phyloP scores from a whole-genome alignment of 2,888 invertebrate genomes.

The Eupeodes latifasciatus region DNA sequence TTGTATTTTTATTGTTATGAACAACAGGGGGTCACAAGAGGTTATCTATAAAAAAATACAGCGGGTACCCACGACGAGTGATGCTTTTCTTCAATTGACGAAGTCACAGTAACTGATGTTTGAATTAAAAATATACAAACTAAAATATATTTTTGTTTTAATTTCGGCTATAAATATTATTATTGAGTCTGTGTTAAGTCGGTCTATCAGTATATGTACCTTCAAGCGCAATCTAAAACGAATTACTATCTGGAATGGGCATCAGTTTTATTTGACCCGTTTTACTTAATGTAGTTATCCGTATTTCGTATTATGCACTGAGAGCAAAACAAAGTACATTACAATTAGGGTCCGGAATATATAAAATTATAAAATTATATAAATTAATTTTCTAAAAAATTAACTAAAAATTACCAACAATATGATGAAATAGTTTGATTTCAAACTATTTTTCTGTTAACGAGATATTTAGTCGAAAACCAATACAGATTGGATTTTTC shows the following conservation, averaged over 20 bases:
- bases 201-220: neutral
- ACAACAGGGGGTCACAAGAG: constrained; percentile 16
- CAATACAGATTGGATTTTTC: too few species aligned
- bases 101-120: neutral
- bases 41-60: neutral
- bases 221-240: neutral
- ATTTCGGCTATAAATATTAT: neutral
- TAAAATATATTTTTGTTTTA: neutral
- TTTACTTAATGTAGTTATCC: neutral
- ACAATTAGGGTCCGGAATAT: neutral
- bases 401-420: too few species aligned
- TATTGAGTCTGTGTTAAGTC: neutral
- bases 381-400: too few species aligned
- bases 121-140: constrained; percentile 15
- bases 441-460: too few species aligned
- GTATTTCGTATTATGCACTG: neutral
- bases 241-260: neutral
- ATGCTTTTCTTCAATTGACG: neutral
- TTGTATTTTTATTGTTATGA: constrained; percentile 28
- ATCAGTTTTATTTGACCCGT: neutral
- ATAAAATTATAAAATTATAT: too few species aligned
- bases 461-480: too few species aligned
- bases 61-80: too few species aligned
- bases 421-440: too few species aligned
- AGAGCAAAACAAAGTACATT: neutral